Evolutionary conservation across 2,113 vertebrate genomes (phyloP).

Genomic region (Erythrolamprus reginae): DNA sequence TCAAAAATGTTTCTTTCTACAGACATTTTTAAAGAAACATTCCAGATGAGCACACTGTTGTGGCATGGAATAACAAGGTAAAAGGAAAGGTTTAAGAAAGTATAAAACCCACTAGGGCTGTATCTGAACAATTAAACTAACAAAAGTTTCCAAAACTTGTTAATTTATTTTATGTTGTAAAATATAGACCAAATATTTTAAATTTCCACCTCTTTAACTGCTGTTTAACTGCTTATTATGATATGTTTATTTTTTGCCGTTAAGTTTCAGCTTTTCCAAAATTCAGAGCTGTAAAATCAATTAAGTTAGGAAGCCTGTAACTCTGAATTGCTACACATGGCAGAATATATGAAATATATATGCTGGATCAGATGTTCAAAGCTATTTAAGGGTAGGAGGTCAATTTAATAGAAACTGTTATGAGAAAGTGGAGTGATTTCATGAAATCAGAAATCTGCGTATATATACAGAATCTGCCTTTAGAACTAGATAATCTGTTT

Average conservation of each 20-base stretch:
- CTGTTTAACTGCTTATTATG: constrained; percentile 36
- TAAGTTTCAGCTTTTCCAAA: constrained; percentile 34
- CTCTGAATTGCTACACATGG: constrained; percentile 53
- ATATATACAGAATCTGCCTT: constrained; percentile 20
- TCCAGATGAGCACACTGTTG: neutral
- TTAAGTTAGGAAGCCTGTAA: constrained; percentile 59
- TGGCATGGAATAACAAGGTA: neutral
- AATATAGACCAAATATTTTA: neutral
- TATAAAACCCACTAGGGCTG: neutral
- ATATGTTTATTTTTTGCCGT: constrained; percentile 37
- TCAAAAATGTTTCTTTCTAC: neutral
- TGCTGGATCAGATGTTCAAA: constrained; percentile 59
- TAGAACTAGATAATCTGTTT: neutral
- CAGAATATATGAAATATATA: constrained; percentile 50
- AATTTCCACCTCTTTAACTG: constrained; percentile 40
- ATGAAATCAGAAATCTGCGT: constrained; percentile 22
- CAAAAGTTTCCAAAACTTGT: constrained; percentile 9
- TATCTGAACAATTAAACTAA: neutral
- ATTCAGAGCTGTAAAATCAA: constrained; percentile 49
- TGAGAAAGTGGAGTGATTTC: neutral
- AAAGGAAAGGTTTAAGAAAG: fast-evolving
- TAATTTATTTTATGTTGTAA: neutral
- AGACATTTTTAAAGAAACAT: neutral
- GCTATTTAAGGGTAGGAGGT: constrained; percentile 32
- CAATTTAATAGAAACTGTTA: constrained; percentile 32